Conservation (phyloP, 2,797 vertebrate genomes). For the Heliangelus exortis region DNA sequence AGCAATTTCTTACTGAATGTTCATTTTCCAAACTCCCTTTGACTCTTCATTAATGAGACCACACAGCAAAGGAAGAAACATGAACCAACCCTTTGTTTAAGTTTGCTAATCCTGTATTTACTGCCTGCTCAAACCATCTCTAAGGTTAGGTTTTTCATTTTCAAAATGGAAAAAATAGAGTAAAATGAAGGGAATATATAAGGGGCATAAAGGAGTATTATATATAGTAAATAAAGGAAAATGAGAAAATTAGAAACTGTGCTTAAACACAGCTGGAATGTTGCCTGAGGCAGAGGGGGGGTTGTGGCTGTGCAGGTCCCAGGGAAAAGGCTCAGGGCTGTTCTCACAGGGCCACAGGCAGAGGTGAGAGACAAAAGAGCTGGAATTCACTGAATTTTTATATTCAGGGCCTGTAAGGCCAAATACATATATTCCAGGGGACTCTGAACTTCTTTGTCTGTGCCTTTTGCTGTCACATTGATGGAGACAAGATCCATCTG, state of each 20-base stretch:
- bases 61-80: background rate
- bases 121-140: background rate
- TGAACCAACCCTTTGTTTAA: background rate
- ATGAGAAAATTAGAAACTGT: background rate
- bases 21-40: conserved; percentile 20
- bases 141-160: background rate
- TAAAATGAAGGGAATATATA: no score
- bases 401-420: background rate
- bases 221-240: background rate
- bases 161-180: background rate
- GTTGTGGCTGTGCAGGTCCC: no score
- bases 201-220: no score
- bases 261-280: background rate
- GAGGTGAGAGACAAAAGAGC: background rate
- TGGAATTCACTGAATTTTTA: background rate
- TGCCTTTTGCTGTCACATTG: background rate
- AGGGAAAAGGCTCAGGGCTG: no score
- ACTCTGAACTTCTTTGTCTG: background rate
- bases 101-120: conserved; percentile 3
- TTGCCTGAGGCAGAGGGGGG: fast-evolving
- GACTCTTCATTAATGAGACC: conserved; percentile 42
- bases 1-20: background rate
- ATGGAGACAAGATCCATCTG: background rate
- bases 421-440: background rate
- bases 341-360: background rate